Base-by-base conservation (phyloP, 2,797 vertebrate species). In the Cetoscarus ocellatus region DNA sequence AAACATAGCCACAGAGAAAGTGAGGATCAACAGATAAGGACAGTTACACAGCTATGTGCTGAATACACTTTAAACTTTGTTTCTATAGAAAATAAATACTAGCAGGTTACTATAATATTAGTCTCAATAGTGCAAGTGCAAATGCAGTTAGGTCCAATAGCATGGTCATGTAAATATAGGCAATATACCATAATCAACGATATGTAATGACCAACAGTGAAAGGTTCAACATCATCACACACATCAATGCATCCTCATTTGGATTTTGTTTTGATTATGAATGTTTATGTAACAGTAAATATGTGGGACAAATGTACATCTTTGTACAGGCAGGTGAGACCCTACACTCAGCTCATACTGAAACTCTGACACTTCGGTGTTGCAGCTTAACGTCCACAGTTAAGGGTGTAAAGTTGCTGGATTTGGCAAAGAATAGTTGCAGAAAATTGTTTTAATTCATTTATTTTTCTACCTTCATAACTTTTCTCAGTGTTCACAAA, bases 71-170 rank as follows among this genome's bases (percentile, higher is more conserved):
- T 72, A 69, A 70, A 79, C 52, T 56, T 57, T 74, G 60, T 56
- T 61, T 63, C 51, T 60, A 84, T 73, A 74, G 56, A 89, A 90
- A 86, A 92, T 87, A 91, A 91, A 89, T 71, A 84, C 45, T 49
- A 79, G 79, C 62, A 73, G 70, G 63, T 85, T 76, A 75, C 59
- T 64, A 72, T 77, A 75, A 74, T 76, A 80, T 87, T 77, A 86
- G 79, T 88, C 71, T 83, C 83, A 67, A 83, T 90, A 91, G 89
- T 91, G 73, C 86, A 87, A 92, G 86, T 91, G 85, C 89, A 92
- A 90, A 91, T 77, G 84, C 69, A 85, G 80, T 91, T 89, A 91
- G 92, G 91, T 93, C 90, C 87, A 80, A 88, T 89, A 88, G 73
- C 78, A 87, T 72, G 75, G 60, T 89, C 73, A 90, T 67, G 84